Evolutionary conservation across 2,113 vertebrate species (phyloP), one percentile per base, ranked within the genome.

Genomic region (Nannobrachium achirus): DNA sequence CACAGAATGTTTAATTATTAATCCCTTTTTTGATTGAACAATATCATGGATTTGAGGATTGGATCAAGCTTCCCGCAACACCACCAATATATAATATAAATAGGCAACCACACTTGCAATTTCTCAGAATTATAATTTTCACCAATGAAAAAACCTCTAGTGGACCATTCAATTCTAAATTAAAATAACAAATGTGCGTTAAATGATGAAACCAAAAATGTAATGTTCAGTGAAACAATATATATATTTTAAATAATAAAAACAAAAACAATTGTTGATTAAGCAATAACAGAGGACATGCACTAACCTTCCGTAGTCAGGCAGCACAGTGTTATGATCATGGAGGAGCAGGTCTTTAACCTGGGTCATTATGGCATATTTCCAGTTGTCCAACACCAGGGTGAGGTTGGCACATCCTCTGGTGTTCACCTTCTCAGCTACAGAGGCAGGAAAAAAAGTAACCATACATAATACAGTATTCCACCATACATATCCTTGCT

Each of bases 341-440:
- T 92, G 92, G 0, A 95, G 88, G n/a, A 96, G 93, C 55, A 96
- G 84, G 76, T 94, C 95, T 77, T 92, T 90, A 48, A 95, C 89
- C 83, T 96, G 94, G 0, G 94, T 92, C 69, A 93, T 91, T 79
- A 96, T 96, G 83, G 95, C 94, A 19, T 93, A 96, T 58, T 93
- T 95, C 95, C 95, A 96, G 88, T 95, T 96, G 79, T 95, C 94
- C 75, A 96, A 67, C 0, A 96, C 92, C 78, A 93, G 59, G 2
- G 95, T 94, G 65, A 96, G 92, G 88, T 96, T 96, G 20, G 94
- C 80, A 8, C 95, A 96, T 20, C 88, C 88, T 69, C 78, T 91
- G 10, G 39, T 57, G 48, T 75, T 88, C 1, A 71, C 59, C 39
- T 80, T 80, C 50, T 79, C 83, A n/a, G 87, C 93, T 95, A 72